Evolutionary conservation across 2,113 vertebrate species (phyloP), one percentile per base, ranked within the genome.

Genomic region (Mustela lutreola): DNA sequence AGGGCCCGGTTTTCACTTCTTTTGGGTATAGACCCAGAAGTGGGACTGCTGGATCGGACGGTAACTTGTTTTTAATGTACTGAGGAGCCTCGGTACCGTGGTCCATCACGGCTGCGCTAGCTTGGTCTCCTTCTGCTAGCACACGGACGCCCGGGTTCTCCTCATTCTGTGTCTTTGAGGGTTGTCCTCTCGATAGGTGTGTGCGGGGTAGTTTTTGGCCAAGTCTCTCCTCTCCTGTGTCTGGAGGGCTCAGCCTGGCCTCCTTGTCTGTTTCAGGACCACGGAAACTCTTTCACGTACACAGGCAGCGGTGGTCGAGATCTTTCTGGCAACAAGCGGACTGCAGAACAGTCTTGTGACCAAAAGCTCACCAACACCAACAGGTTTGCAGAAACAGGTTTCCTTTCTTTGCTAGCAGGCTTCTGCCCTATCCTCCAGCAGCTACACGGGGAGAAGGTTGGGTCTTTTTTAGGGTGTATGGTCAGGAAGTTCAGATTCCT

Each of bases 361-460:
- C 99, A 99, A 97, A 99, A 99, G 82, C 99, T 99, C 65, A 99
- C 99, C 96, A 99, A 99, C 93, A 99, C 99, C 99, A 99, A 99
- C 99, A 99, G 99, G 99, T 99, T 7, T 0, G 98, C 10, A 5
- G 11, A 73, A 50, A 8, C 4, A 2, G 19, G 9, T 39, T 14
- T 60, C 79, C 45, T 15, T 36, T 86, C 48, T 21, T 21, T 2
- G 1, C 36, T 0, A 1, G 6, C 1, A 0, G 12, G 1, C 10
- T 9, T 33, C 21, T 9, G 70, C 50, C 7, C 16, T 0, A 1
- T 19, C 36, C 24, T 42, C 2, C 2, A 39, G 39, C 4, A 2
- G 79, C 65, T 81, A 2, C n/a, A 10, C 19, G 10, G 33, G 85
- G 22, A 24, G 7, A 26, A 33, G 10, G 14, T 60, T 21, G 63